A percentile compares a stretch with the other conserved stretches of the same genome.
Conservation (phyloP, 1,140 invertebrate genomes). For the Tetragnatha versicolor region DNA sequence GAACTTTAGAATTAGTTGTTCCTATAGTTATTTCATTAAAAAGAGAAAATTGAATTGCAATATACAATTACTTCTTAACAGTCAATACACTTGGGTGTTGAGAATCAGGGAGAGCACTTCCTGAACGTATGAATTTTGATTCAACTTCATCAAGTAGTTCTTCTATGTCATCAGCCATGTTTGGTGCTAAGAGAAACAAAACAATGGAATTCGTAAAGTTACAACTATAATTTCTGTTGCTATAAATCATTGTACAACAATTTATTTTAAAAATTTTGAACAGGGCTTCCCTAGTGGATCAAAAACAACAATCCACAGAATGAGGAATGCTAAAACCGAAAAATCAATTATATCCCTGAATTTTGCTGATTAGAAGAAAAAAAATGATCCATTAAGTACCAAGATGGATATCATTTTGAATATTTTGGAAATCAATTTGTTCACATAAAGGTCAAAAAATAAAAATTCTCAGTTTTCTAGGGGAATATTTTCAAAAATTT, state of each 20-base stretch:
- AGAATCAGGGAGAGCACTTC: not conserved
- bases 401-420: too few species aligned
- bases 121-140: conserved; percentile 57
- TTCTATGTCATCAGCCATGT: conserved; percentile 54
- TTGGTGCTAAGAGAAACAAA: not conserved
- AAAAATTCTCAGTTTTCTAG: too few species aligned
- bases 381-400: too few species aligned
- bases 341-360: not conserved
- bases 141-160: conserved; percentile 52
- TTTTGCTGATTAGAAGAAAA: not conserved
- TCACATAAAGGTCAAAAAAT: too few species aligned
- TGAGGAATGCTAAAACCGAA: not conserved
- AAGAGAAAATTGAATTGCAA: not conserved
- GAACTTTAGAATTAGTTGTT: not conserved
- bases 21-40: not conserved
- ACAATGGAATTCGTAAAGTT: not conserved
- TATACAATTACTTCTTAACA: conserved; percentile 11
- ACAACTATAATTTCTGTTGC: too few species aligned
- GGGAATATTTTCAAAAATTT: too few species aligned
- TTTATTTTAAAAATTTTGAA: not conserved
- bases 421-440: too few species aligned
- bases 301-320: not conserved
- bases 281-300: not conserved
- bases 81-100: not conserved
- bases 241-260: not conserved